Conservation (phyloP, 2,113 vertebrate genomes). For the Sialia sialis region DNA sequence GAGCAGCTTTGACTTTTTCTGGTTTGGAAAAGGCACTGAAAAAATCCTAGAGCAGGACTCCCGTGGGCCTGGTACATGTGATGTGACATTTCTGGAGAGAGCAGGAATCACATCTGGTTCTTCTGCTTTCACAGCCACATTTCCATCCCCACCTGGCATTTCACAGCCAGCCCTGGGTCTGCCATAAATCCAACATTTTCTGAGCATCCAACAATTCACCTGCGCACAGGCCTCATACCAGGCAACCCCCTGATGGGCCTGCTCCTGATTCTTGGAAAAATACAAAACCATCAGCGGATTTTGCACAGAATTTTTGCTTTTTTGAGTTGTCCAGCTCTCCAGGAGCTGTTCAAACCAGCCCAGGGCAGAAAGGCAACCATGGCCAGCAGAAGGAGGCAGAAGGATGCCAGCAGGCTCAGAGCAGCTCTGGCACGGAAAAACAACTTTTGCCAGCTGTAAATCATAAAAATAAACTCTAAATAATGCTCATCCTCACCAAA, state of each 20-base stretch:
- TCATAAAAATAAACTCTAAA: fast-evolving
- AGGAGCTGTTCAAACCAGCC: not conserved
- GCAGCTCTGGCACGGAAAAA: fast-evolving
- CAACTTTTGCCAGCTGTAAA: fast-evolving
- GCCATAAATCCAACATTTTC: not conserved
- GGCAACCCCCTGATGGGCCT: not conserved
- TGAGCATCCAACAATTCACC: not conserved
- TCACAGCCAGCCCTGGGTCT: not conserved
- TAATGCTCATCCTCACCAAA: not conserved
- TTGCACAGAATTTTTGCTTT: not conserved
- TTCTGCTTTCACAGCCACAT: not conserved
- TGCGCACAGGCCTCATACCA: fast-evolving
- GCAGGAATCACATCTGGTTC: not conserved
- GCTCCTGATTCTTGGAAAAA: not conserved
- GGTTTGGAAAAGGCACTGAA: not conserved
- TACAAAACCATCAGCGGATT: not conserved
- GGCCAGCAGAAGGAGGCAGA: not conserved
- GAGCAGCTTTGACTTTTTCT: not conserved
- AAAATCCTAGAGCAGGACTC: not conserved
- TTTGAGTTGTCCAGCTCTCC: fast-evolving
- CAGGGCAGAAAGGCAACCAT: not conserved
- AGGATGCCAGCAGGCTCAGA: not conserved
- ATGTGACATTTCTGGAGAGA: not conserved
- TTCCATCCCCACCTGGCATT: not conserved
- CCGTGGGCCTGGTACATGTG: fast-evolving